Evolutionary conservation across 2,797 vertebrate genomes (phyloP).

Genomic region (Hippoglossus hippoglossus): DNA sequence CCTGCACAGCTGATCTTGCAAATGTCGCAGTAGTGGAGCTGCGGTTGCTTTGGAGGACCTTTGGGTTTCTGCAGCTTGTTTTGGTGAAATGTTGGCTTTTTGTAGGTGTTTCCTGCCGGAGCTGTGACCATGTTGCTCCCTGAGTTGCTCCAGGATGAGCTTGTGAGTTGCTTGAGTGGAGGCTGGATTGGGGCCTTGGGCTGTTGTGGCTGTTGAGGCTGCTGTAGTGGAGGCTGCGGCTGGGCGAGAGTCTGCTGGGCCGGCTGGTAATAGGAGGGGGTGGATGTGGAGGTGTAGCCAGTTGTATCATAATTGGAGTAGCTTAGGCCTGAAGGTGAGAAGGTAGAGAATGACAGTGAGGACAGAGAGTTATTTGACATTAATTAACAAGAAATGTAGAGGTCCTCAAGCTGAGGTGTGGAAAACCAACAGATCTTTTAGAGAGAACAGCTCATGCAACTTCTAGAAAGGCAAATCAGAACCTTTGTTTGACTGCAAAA

Average conservation of each 20-base stretch:
- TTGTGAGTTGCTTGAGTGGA: constrained; percentile 79
- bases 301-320: constrained; percentile 79
- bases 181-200: constrained; percentile 64
- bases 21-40: constrained; percentile 90
- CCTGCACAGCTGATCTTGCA: constrained; percentile 92
- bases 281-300: constrained; percentile 79
- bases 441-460: no score
- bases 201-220: constrained; percentile 57
- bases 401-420: not conserved
- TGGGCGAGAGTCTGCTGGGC: constrained; percentile 74
- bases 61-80: constrained; percentile 84
- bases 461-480: no score
- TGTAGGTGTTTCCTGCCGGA: constrained; percentile 68
- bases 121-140: constrained; percentile 77
- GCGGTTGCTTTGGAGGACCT: constrained; percentile 83
- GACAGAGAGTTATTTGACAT: constrained; percentile 16
- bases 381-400: no score
- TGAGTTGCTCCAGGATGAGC: constrained; percentile 79
- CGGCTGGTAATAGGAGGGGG: constrained; percentile 82
- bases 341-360: constrained; percentile 18
- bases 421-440: no score
- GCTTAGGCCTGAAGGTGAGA: constrained; percentile 78
- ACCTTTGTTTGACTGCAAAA: no score
- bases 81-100: constrained; percentile 81
- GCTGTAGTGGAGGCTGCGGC: constrained; percentile 69